Evolutionary conservation across 2,113 vertebrate genomes (phyloP).

Genomic region (Coptodon bakossiorum): DNA sequence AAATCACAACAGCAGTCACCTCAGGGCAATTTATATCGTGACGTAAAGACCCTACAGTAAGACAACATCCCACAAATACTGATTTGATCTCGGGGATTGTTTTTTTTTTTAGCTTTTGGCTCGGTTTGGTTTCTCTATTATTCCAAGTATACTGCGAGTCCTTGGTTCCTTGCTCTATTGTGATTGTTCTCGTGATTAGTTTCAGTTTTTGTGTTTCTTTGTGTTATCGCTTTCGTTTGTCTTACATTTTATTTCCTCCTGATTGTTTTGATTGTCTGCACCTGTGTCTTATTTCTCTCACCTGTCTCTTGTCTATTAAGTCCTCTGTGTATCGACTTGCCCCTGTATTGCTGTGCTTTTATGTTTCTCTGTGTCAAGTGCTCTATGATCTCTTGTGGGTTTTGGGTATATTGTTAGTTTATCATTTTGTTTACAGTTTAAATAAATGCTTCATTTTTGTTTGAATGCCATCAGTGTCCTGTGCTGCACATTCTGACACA

Average conservation of each 20-base stretch:
- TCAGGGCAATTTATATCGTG: not conserved
- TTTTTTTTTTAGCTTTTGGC: not conserved
- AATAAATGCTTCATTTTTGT: not conserved
- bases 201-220: not conserved
- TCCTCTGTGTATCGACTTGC: not conserved
- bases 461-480: fast-evolving
- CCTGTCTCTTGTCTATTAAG: not conserved
- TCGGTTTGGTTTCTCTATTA: not conserved
- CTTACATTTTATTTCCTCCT: not conserved
- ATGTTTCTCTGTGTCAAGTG: not conserved
- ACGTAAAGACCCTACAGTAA: not conserved
- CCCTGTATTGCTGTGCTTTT: not conserved
- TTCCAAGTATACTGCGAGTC: fast-evolving
- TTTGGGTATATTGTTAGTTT: not conserved
- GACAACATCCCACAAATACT: not conserved
- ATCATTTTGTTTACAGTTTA: fast-evolving
- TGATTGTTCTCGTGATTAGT: not conserved
- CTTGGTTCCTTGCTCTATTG: not conserved
- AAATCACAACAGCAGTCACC: not conserved
- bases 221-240: not conserved
- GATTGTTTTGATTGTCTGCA: not conserved
- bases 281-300: not conserved
- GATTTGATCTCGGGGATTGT: not conserved
- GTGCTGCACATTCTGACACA: not conserved
- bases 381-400: not conserved